Conservation (phyloP, 53 echinoderm and acorn worm genomes). For the Mesocentrotus franciscanus region DNA sequence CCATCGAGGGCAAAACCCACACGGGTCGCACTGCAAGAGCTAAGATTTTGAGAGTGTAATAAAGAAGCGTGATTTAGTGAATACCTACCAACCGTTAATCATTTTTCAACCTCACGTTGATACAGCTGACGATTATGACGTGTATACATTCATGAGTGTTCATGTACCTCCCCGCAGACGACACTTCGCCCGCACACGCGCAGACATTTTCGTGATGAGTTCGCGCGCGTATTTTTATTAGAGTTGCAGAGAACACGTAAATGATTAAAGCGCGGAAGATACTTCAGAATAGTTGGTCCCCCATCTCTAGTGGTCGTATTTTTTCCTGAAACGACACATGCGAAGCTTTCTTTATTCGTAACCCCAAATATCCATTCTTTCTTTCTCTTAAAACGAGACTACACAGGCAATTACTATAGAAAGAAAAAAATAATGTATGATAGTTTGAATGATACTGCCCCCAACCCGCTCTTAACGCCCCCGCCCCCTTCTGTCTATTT, state of each 20-base stretch:
- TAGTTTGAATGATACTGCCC: no score
- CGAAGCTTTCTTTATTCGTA: neutral
- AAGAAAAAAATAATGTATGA: no score
- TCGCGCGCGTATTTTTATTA: constrained; percentile 31
- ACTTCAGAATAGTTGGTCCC: constrained; percentile 21
- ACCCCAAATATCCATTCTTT: neutral
- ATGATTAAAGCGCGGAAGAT: constrained; percentile 29
- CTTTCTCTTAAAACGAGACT: neutral
- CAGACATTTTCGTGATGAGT: constrained; percentile 26
- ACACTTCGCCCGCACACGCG: constrained; percentile 22
- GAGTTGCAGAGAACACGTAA: neutral
- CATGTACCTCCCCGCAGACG: constrained; percentile 31
- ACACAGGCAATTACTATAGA: neutral
- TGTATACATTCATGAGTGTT: constrained; percentile 55
- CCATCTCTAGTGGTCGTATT: neutral
- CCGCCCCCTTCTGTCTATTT: no score
- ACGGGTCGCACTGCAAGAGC: neutral
- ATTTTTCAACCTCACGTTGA: constrained; percentile 23
- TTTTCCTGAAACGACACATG: neutral
- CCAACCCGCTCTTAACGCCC: no score
- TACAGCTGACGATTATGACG: constrained; percentile 58
- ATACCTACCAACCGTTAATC: constrained; percentile 59
- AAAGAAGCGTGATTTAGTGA: constrained; percentile 54
- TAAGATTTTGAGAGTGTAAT: constrained; percentile 36
- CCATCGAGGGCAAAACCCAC: neutral